Base-by-base conservation (phyloP, 2,797 vertebrate genomes). In the Girardinus metallicus region DNA sequence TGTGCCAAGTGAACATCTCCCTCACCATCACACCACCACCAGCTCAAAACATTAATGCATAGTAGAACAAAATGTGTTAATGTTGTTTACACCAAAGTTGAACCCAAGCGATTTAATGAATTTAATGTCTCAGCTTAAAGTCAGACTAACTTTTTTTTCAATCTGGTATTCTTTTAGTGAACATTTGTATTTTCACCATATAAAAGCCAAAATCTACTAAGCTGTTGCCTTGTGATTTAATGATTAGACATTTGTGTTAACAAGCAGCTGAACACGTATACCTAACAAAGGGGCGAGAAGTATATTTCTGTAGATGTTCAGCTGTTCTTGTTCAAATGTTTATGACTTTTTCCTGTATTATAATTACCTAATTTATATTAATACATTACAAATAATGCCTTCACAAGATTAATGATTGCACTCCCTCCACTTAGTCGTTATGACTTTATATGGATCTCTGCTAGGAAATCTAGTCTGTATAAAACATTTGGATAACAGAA, bases 401-500 rank as follows among this genome's bases (percentile, higher is more conserved):
- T 43, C 15, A 41, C 64, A 41, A 70, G 39, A 26, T 43, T 70
- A 70, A 70, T 70, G 11, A 43, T 15, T 15, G n/a, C 66, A 43
- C 39, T 70, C 41, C 5, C 26, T 72, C 43, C 44, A 16, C n/a
- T 71, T 43, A 46, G 43, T 46, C 41, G 18, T n/a, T 29, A 29
- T 86, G 78, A 39, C 79, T 82, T 29, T 76, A 66, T 78, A 68
- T 75, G 84, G 29, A 75, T 71, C n/a, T 79, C 36, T n/a, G 4
- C 51, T 15, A 73, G 80, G 31, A 79, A 75, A 46, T 77, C 68
- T 77, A 76, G 73, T 86, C 85, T 89, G 86, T 94, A 90, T 85
- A 82, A 78, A 82, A 86, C 86, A 34, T 86, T 85, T 88, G 66
- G 76, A 89, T 88, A 83, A 64, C 77, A 44, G 76, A 84, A 82